Percentiles rank a stretch among this genome's conserved stretches.
Conservation (phyloP, 1,140 invertebrate species). For the Steinernema khuongi region DNA sequence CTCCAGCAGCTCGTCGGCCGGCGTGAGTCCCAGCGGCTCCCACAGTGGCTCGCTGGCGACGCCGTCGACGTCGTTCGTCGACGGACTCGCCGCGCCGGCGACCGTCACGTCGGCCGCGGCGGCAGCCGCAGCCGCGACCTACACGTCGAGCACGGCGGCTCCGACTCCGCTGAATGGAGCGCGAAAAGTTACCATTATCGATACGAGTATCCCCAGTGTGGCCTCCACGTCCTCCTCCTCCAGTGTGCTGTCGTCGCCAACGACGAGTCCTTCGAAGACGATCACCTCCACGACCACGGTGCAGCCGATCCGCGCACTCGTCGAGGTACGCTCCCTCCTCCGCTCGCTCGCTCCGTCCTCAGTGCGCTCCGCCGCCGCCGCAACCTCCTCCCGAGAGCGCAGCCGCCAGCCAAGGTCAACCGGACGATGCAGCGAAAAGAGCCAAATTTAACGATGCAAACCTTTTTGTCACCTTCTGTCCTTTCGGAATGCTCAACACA, state of each 20-base stretch:
- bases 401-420: conserved; percentile 12
- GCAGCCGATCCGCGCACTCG: conserved; percentile 22
- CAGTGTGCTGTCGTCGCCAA: conserved; percentile 15
- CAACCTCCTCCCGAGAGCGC: background rate
- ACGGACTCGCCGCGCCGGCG: background rate
- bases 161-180: conserved; percentile 12
- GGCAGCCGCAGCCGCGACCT: background rate
- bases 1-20: conserved; percentile 25
- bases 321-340: conserved; percentile 22
- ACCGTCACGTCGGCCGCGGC: background rate
- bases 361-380: background rate
- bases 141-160: conserved; percentile 12
- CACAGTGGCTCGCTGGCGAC: background rate
- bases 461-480: too few species aligned
- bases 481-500: too few species aligned
- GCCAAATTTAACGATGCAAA: background rate
- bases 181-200: conserved; percentile 9
- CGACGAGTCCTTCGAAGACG: conserved; percentile 1
- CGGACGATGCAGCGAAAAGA: background rate
- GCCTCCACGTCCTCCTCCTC: conserved; percentile 18
- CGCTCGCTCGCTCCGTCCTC: conserved; percentile 10
- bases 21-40: conserved; percentile 27
- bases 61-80: conserved; percentile 23
- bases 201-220: conserved; percentile 15
- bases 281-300: conserved; percentile 2